Evolutionary conservation across 2,113 vertebrate species (phyloP), one percentile per base, ranked within the genome.

Genomic region (Zosterops borbonicus): DNA sequence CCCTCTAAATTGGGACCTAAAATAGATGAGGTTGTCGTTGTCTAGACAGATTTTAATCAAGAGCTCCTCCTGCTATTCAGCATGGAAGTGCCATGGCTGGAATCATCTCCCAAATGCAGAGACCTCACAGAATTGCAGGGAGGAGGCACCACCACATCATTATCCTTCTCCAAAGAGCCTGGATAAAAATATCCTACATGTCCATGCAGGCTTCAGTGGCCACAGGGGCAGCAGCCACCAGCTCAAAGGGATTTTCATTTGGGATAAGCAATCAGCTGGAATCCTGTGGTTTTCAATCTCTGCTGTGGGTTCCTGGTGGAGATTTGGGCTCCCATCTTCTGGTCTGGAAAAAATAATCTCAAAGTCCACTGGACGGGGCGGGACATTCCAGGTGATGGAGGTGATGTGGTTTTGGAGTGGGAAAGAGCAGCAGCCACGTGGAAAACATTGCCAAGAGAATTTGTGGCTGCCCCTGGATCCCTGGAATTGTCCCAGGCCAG

Each of bases 111-210:
- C 75, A 86, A 67, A 52, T 12, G 27, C 85, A 42, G 74, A 87
- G 78, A n/a, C 35, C 77, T 82, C 29, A 39, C 6, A 5, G 86
- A 95, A 96, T 93, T 95, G 92, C 95, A 93, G 96, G 95, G 94
- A 93, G 56, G 71, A 90, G 67, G 13, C 73, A 62, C 41, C 83
- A 83, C 53, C 9, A 1, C 81, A 12, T 95, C 94, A 94, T 97
- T 89, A 93, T 83, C 92, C 77, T 83, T 37, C 92, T 82, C 69
- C 55, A 22, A 90, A 77, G 47, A 70, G 64, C 70, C 62, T 53
- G 76, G 67, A 69, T 96, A 93, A 95, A 96, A 94, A 95, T 88
- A 96, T 24, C n/a, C 31, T 75, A 16, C 7, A 1, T 9, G 46
- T 42, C 68, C 81, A 52, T 19, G 44, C 47, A 68, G 41, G 41